A percentile compares a stretch with the other conserved stretches of the same genome.
These are phyloP conservation scores for Rhinopithecus roxellana DNA, from an alignment of 2,113 vertebrate species.

Conservation along the genomic window DNA sequence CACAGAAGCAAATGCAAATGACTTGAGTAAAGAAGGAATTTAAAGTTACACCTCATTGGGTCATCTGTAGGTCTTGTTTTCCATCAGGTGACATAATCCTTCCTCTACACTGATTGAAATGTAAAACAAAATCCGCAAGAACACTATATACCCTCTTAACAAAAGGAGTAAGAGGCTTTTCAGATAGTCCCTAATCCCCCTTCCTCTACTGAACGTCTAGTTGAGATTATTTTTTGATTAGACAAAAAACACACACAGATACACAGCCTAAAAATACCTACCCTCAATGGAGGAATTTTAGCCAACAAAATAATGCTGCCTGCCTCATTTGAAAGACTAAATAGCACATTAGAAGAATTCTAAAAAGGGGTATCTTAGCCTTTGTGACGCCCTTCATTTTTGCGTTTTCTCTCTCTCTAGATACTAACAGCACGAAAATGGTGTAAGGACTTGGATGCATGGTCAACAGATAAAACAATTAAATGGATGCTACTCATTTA, in stretches of 20 bases:
- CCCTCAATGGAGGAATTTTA: conserved; percentile 81
- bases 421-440: conserved; percentile 58
- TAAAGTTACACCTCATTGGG: conserved; percentile 74
- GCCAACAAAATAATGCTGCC: conserved; percentile 81
- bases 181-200: conserved; percentile 80
- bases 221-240: conserved; percentile 85
- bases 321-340: conserved; percentile 84
- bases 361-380: conserved; percentile 76
- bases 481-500: conserved; percentile 61
- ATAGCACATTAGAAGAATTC: conserved; percentile 78
- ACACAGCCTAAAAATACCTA: conserved; percentile 81
- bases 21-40: conserved; percentile 69
- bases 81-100: conserved; percentile 80
- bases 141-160: conserved; percentile 68
- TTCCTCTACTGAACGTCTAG: conserved; percentile 81
- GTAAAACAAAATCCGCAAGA: conserved; percentile 79
- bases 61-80: conserved; percentile 78
- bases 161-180: conserved; percentile 83
- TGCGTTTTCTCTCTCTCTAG: conserved; percentile 61
- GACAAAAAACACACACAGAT: conserved; percentile 76
- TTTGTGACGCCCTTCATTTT: conserved; percentile 76
- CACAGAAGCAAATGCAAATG: conserved; percentile 66
- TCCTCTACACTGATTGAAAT: conserved; percentile 79
- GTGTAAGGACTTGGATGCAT: background rate
- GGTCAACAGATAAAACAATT: conserved; percentile 64